These are phyloP conservation scores for Melanotaenia duboulayi DNA, from an alignment of 2,113 vertebrate genomes.

Conservation along the genomic window DNA sequence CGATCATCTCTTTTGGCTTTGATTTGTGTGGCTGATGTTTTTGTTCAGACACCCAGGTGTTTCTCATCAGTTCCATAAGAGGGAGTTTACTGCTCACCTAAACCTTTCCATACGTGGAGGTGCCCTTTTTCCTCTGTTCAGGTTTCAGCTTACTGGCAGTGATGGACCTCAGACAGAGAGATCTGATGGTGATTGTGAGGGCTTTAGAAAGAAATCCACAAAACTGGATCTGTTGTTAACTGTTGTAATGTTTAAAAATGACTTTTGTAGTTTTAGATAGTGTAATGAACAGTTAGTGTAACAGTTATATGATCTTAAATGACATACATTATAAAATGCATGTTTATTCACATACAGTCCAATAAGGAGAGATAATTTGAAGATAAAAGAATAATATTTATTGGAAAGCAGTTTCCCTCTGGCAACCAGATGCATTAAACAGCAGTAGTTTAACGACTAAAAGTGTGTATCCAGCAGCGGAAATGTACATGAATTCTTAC, in stretches of 20 bases:
- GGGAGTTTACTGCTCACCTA: slow-evolving; percentile 76
- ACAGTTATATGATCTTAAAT: too few species aligned
- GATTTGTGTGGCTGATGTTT: slow-evolving; percentile 64
- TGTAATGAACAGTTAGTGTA: neutral
- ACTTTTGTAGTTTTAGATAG: slow-evolving; percentile 31
- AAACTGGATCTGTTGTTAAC: slow-evolving; percentile 38
- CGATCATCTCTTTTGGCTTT: slow-evolving; percentile 61
- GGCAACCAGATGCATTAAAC: too few species aligned
- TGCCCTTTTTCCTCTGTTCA: slow-evolving; percentile 61
- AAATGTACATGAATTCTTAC: too few species aligned
- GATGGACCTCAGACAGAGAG: slow-evolving; percentile 49
- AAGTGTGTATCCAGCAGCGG: too few species aligned
- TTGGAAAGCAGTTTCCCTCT: too few species aligned
- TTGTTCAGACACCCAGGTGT: slow-evolving; percentile 74
- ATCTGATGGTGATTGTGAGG: slow-evolving; percentile 36
- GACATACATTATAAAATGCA: too few species aligned
- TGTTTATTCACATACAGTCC: too few species aligned
- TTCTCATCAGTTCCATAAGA: slow-evolving; percentile 78
- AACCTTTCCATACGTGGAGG: slow-evolving; percentile 74
- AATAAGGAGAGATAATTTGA: too few species aligned
- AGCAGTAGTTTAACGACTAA: too few species aligned
- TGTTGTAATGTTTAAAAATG: slow-evolving; percentile 39
- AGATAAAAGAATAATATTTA: too few species aligned
- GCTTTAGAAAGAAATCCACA: slow-evolving; percentile 28
- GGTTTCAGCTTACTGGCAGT: slow-evolving; percentile 66